Evolutionary conservation across 2,888 invertebrate species (phyloP), one percentile per base, ranked within the genome.

Genomic region (Caprella mutica): DNA sequence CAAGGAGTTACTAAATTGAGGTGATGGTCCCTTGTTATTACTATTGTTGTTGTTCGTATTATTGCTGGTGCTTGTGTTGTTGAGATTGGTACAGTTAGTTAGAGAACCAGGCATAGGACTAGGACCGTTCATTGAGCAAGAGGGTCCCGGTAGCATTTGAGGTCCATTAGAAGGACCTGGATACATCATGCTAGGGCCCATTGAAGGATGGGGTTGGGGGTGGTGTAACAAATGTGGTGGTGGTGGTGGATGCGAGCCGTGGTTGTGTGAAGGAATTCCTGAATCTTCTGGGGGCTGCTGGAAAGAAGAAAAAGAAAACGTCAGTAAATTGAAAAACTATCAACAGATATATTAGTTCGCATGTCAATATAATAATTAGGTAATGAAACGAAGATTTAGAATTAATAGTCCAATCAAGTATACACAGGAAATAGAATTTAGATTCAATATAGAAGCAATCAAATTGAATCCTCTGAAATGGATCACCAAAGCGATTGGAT

Each of bases 221-320:
- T 58, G 61, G 19, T 58, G 61, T 8, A n/a, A 35, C 29, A 38
- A 46, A 14, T 35, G 55, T 35, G 35, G 58, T 3, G 43, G 58
- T 39, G 54, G 54, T 8, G 35, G 58, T n/a, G 23, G 58, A 19
- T 44, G 53, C 21, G 46, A 48, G 29, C 43, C 26, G 39, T 50
- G 52, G 42, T 53, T 58, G 23, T 58, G 61, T 52, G 58, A 58
- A 58, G 55, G 50, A 43, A 58, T 48, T 46, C 55, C 58, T 52
- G 58, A 52, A 29, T 61, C 64, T 50, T 64, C 64, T 39, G 59
- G 64, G 52, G 64, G 59, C 59, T 64, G 64, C 58, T 57, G 58
- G 30, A 39, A 38, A 17, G 14, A 26, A 51, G 29, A 50, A 30
- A 39, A 26, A 55, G 19, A 21, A n/a, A 21, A 39, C 24, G n/a